Evolutionary conservation across 2,797 vertebrate genomes (phyloP).

Genomic region (Huso huso): DNA sequence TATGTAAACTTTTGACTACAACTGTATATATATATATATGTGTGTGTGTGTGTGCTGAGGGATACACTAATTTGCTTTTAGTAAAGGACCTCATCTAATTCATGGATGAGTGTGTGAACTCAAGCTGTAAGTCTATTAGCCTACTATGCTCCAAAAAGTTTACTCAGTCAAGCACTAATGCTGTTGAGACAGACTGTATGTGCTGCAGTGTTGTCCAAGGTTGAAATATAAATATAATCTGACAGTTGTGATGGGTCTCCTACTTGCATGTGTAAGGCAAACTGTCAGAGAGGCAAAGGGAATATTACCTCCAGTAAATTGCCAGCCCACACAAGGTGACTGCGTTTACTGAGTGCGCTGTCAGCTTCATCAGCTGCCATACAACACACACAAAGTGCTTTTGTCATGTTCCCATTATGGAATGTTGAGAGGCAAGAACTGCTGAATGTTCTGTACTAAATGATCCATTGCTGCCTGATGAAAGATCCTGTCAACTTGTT

Average conservation of each 20-base stretch:
- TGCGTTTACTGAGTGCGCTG: constrained; percentile 32
- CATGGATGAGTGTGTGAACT: constrained; percentile 37
- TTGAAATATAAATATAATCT: constrained; percentile 34
- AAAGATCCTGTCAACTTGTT: background rate
- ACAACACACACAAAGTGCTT: background rate
- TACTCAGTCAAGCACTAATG: background rate
- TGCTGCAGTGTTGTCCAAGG: constrained; percentile 34
- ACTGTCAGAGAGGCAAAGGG: constrained; percentile 36
- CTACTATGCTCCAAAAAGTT: constrained; percentile 6
- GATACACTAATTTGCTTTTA: too few relatives aligned
- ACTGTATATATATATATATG: too few relatives aligned
- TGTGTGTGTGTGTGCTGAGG: too few relatives aligned
- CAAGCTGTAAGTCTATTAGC: constrained; percentile 32
- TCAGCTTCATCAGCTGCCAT: constrained; percentile 32
- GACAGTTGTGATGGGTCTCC: constrained; percentile 31
- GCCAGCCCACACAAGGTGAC: constrained; percentile 34
- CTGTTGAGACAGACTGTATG: background rate
- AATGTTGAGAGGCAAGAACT: background rate
- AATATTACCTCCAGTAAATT: constrained; percentile 45
- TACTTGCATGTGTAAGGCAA: constrained; percentile 33
- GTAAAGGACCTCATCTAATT: constrained; percentile 13
- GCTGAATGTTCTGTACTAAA: background rate
- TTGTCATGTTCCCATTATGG: constrained; percentile 1
- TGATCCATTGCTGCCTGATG: background rate
- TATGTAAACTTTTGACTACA: too few relatives aligned